These are phyloP conservation scores for Baronia brevicornis DNA, from an alignment of 2,888 invertebrate genomes.

Conservation along the genomic window DNA sequence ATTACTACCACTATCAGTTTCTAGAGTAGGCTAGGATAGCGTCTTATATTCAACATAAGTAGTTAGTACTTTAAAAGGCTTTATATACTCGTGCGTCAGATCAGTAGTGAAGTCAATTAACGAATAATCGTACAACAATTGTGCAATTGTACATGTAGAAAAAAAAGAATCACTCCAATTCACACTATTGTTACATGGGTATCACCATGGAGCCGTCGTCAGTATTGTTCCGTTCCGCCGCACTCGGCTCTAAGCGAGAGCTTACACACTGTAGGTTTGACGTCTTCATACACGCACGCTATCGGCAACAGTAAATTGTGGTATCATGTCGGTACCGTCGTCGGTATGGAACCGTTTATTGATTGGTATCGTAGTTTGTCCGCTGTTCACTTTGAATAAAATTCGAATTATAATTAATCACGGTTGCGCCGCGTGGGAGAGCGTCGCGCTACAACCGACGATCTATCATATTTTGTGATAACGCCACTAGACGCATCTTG, in stretches of 20 bases:
- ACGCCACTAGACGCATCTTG: slow-evolving; percentile 68
- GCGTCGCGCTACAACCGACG: slow-evolving; percentile 60
- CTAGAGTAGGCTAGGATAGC: too few species aligned
- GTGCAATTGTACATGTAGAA: slow-evolving; percentile 13
- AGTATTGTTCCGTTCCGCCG: slow-evolving; percentile 65
- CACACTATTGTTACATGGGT: slow-evolving; percentile 34
- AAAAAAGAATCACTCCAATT: slow-evolving; percentile 9
- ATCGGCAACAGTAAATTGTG: slow-evolving; percentile 69
- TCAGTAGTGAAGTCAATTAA: slow-evolving; percentile 14
- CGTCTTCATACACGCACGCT: slow-evolving; percentile 66
- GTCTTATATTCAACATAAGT: slow-evolving; percentile 41
- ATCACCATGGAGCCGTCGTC: slow-evolving; percentile 53
- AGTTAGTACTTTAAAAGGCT: slow-evolving; percentile 11
- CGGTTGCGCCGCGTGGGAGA: slow-evolving; percentile 69
- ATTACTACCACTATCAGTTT: too few species aligned
- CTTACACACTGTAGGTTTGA: slow-evolving; percentile 57
- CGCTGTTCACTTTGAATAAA: slow-evolving; percentile 76
- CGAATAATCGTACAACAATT: slow-evolving; percentile 32
- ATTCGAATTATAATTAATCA: slow-evolving; percentile 77
- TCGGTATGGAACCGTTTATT: slow-evolving; percentile 75
- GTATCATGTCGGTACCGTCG: slow-evolving; percentile 70
- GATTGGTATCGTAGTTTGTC: slow-evolving; percentile 74
- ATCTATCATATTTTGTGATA: slow-evolving; percentile 76
- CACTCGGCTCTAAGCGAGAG: slow-evolving; percentile 45
- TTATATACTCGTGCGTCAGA: too few species aligned